Base-by-base conservation (phyloP, 1,140 invertebrate species). In the Elysia chlorotica region DNA sequence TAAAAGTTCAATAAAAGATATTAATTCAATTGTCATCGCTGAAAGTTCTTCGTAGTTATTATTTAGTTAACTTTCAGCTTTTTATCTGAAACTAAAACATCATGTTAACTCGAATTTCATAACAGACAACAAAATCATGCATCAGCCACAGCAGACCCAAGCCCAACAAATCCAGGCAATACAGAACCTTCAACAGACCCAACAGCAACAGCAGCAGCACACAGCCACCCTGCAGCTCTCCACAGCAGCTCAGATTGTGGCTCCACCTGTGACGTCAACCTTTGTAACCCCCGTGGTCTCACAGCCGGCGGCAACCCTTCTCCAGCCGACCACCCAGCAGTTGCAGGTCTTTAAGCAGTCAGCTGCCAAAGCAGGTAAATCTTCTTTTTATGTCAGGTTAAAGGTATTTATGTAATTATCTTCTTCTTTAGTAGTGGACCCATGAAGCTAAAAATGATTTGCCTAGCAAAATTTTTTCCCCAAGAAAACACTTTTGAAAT, bases 321-420 rank as follows among this genome's bases (percentile, higher is more conserved):
- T 25, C 17, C 14, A 10, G 6, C 56, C 56, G 25, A 10, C 33
- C 31, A 25, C 23, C 4, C 36, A 48, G 5, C 65, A 66, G 41
- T 36, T 48, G 30, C 65, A 70, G 67, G 54, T 61, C 31, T 61
- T 70, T n/a, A 83, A 83, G 75, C 77, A 80, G 19, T 81, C 76
- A 65, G 77, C 82, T n/a, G 80, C 81, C 3, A 83, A 81, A 78
- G 78, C 81, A 70, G 80, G 80, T 82, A n/a, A 65, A 54, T 48
- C 10, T n/a, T 14, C 10, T 48, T 48, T 48, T 10, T n/a, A n/a
- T 48, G 41, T 48, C n/a, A 14, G 10, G 41, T 48, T n/a, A n/a
- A n/a, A n/a, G n/a, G n/a, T n/a, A n/a, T n/a, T n/a, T n/a, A n/a
- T n/a, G n/a, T n/a, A n/a, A n/a, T n/a, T n/a, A n/a, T n/a, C n/a